These are phyloP conservation scores for Perca schrenkii DNA, from an alignment of 2,113 vertebrate species.

Conservation along the genomic window DNA sequence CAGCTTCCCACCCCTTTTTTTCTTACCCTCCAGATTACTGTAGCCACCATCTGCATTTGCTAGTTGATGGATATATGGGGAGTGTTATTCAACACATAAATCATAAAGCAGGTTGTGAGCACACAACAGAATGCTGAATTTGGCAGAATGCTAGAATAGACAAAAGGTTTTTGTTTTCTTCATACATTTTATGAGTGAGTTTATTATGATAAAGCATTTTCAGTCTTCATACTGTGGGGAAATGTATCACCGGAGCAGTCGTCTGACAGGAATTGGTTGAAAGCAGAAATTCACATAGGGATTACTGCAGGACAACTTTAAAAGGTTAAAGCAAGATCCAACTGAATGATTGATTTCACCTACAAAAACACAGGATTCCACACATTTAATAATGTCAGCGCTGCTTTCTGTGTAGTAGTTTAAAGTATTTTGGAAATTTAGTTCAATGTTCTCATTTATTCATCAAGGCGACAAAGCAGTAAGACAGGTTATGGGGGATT, in stretches of 20 bases:
- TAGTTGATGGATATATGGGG: conserved; percentile 61
- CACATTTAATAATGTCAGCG: conserved; percentile 3
- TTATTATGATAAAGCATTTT: conserved; percentile 71
- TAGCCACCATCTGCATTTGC: conserved; percentile 74
- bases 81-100: conserved; percentile 59
- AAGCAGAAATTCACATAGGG: conserved; percentile 56
- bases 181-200: conserved; percentile 47
- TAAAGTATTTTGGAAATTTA: conserved; percentile 49
- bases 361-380: conserved; percentile 3
- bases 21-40: conserved; percentile 60
- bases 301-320: conserved; percentile 38
- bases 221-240: conserved; percentile 15
- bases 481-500: conserved; percentile 55
- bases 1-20: conserved; percentile 25
- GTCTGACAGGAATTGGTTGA: conserved; percentile 64
- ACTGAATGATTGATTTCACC: conserved; percentile 51
- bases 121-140: conserved; percentile 47
- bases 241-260: conserved; percentile 58
- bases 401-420: background rate
- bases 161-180: conserved; percentile 64
- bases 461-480: conserved; percentile 28
- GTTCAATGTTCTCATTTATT: conserved; percentile 42
- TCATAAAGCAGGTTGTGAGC: conserved; percentile 51
- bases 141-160: conserved; percentile 57
- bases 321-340: conserved; percentile 53